phyloP scores from a whole-genome alignment of 2,113 vertebrate genomes.

The Petroica traversi region DNA sequence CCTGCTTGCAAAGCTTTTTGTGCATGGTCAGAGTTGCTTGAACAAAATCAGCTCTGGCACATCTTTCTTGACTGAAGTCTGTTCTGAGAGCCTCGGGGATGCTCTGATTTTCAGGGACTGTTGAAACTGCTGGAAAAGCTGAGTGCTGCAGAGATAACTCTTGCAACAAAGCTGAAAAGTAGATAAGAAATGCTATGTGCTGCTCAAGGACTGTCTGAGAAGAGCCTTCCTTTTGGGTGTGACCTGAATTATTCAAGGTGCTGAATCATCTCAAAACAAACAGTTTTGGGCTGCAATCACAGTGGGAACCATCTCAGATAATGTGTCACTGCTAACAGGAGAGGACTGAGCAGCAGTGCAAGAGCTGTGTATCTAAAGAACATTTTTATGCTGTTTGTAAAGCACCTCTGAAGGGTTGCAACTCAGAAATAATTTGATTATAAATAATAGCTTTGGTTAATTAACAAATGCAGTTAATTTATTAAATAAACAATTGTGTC shows the following conservation, averaged over 20 bases:
- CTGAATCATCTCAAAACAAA: not conserved
- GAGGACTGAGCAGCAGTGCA: not conserved
- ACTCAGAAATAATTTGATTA: not conserved
- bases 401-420: not conserved
- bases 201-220: not conserved
- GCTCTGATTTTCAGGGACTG: not conserved
- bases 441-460: not conserved
- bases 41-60: not conserved
- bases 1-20: not conserved
- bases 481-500: not conserved
- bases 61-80: not conserved
- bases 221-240: not conserved
- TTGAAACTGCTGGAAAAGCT: not conserved
- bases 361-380: not conserved
- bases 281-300: not conserved
- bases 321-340: accelerated
- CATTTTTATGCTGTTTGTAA: not conserved
- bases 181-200: not conserved
- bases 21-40: not conserved
- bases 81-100: not conserved
- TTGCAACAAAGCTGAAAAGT: not conserved
- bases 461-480: not conserved
- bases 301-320: not conserved
- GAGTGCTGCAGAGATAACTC: not conserved
- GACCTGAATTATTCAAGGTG: not conserved